phyloP scores from a whole-genome alignment of 2,797 vertebrate genomes.

The Eutrigla gurnardus region DNA sequence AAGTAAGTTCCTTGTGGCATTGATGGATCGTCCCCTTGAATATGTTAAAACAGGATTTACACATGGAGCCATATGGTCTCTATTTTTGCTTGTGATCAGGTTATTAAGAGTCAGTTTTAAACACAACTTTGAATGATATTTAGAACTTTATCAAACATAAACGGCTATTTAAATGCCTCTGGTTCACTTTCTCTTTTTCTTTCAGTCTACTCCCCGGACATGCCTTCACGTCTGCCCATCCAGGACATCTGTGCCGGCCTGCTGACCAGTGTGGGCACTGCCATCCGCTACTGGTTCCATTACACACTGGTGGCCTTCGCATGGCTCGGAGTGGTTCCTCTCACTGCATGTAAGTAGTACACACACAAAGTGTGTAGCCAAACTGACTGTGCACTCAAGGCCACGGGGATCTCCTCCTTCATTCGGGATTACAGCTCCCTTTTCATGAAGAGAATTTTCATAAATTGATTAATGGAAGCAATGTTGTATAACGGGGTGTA shows the following conservation, averaged over 20 bases:
- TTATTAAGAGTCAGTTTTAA: not conserved
- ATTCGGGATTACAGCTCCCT: not conserved
- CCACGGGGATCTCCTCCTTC: not conserved
- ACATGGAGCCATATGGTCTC: not conserved
- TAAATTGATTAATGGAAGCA: not conserved
- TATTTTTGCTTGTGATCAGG: not conserved
- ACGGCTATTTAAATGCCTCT: conserved; percentile 5
- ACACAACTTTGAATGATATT: not conserved
- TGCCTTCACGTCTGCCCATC: conserved; percentile 98
- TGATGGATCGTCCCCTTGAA: conserved; percentile 29
- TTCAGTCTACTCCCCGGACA: conserved; percentile 99
- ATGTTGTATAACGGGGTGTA: not conserved
- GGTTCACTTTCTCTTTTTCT: not conserved
- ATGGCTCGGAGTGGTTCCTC: conserved; percentile 98
- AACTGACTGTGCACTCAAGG: not conserved
- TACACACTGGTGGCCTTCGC: conserved; percentile 99
- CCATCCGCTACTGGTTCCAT: conserved; percentile 99
- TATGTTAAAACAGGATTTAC: conserved; percentile 15
- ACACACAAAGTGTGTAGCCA: conserved; percentile 1
- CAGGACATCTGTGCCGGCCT: conserved; percentile 99
- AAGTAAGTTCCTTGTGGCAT: conserved; percentile 89
- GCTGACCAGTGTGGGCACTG: conserved; percentile 98
- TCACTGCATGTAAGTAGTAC: conserved; percentile 95
- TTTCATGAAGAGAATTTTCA: not conserved
- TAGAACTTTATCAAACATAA: not conserved